These are phyloP conservation scores for Brachionichthys hirsutus DNA, from an alignment of 2,113 vertebrate species.

Conservation along the genomic window DNA sequence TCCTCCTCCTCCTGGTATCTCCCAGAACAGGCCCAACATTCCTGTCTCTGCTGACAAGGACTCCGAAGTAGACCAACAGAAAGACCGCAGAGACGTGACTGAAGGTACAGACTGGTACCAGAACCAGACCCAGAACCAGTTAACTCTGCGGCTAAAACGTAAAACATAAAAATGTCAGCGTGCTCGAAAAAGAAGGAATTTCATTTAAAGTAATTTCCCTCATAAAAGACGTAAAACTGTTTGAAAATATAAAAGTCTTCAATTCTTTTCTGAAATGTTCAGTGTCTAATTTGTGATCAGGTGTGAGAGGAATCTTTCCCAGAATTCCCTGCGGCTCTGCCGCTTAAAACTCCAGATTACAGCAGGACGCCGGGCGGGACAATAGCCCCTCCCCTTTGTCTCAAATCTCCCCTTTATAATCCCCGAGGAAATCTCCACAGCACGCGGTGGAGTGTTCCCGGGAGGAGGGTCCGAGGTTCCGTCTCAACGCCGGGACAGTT, in stretches of 20 bases:
- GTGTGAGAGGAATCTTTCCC: constrained; percentile 3
- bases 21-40: constrained; percentile 44
- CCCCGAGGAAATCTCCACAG: constrained; percentile 59
- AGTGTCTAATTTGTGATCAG: not conserved
- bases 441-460: constrained; percentile 43
- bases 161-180: too few species aligned
- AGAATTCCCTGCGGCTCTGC: constrained; percentile 21
- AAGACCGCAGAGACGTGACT: too few species aligned
- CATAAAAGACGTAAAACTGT: too few species aligned
- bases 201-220: too few species aligned
- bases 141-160: too few species aligned
- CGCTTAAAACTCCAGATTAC: constrained; percentile 57
- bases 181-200: too few species aligned
- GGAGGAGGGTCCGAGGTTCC: constrained; percentile 29
- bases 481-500: not conserved
- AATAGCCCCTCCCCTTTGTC: constrained; percentile 46
- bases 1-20: constrained; percentile 41
- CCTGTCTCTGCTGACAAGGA: constrained; percentile 28
- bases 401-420: constrained; percentile 65
- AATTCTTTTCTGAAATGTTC: not conserved
- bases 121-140: too few species aligned
- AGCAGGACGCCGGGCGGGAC: constrained; percentile 49
- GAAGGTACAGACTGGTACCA: too few species aligned
- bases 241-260: too few species aligned
- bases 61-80: too few species aligned